phyloP scores from a whole-genome alignment of 2,113 vertebrate genomes.

The Meleagris gallopavo region DNA sequence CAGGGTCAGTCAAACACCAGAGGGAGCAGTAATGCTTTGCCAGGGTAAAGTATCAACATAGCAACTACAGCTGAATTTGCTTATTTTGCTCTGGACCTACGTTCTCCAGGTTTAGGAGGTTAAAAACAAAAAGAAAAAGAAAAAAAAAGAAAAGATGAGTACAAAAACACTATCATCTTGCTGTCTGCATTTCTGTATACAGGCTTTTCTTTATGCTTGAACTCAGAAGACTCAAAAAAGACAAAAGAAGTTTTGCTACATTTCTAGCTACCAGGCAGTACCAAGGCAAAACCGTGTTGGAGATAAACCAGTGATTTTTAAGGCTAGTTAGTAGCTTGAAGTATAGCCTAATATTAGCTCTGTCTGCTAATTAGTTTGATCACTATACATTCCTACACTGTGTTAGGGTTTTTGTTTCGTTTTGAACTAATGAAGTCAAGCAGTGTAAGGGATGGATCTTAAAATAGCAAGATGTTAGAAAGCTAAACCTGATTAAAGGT shows the following conservation, averaged over 20 bases:
- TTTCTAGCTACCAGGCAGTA: neutral
- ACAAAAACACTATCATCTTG: neutral
- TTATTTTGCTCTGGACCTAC: rapidly evolving
- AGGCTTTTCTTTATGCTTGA: neutral
- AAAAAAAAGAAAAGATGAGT: neutral
- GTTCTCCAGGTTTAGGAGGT: neutral
- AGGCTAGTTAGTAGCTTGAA: neutral
- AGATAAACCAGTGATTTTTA: neutral
- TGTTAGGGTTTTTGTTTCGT: neutral
- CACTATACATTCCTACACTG: neutral
- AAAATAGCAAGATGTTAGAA: neutral
- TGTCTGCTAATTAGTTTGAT: neutral
- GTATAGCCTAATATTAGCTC: neutral
- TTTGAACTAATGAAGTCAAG: neutral
- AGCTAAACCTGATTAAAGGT: neutral
- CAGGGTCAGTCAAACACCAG: neutral
- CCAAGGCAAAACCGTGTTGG: neutral
- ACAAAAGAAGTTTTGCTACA: neutral
- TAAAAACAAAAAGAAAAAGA: neutral
- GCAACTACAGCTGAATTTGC: neutral
- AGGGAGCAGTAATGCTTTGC: slow-evolving; percentile 18
- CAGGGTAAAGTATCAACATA: neutral
- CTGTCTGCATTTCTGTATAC: neutral
- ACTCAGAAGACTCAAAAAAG: neutral
- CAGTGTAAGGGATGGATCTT: neutral